These are phyloP conservation scores for Ferrisia virgata DNA, from an alignment of 2,888 invertebrate genomes.

Conservation along the genomic window DNA sequence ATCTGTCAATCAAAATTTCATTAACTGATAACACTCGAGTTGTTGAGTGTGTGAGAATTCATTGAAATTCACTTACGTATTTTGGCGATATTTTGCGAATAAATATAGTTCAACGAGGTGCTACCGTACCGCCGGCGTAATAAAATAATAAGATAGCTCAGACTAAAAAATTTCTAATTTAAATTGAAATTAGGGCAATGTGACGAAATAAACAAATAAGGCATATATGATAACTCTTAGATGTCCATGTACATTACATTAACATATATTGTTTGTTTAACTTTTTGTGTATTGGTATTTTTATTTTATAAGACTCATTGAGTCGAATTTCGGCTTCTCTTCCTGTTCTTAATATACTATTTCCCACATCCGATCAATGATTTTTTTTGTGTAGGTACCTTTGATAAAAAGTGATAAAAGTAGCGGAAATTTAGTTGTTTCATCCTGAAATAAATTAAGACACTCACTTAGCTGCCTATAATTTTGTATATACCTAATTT, in stretches of 20 bases:
- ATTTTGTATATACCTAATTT: not conserved
- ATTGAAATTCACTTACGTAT: not conserved
- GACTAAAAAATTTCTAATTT: not conserved
- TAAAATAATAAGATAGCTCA: not conserved
- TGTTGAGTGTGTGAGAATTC: not conserved
- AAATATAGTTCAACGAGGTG: not conserved
- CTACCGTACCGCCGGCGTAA: not conserved
- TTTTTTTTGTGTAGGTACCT: no score
- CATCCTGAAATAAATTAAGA: no score
- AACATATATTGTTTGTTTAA: no score
- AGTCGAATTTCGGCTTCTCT: not conserved
- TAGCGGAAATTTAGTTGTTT: no score
- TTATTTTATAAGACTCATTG: no score
- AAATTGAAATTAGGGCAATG: not conserved
- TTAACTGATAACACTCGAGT: constrained; percentile 2
- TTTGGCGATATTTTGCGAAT: not conserved
- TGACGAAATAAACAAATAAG: not conserved
- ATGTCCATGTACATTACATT: no score
- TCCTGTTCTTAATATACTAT: not conserved
- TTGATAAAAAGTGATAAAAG: no score
- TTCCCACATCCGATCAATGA: not conserved
- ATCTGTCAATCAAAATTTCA: constrained; percentile 28
- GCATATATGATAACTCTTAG: no score
- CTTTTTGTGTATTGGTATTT: no score
- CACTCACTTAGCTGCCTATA: not conserved